Conservation (phyloP, 2,113 vertebrate genomes). For the Hepsetus odoe region DNA sequence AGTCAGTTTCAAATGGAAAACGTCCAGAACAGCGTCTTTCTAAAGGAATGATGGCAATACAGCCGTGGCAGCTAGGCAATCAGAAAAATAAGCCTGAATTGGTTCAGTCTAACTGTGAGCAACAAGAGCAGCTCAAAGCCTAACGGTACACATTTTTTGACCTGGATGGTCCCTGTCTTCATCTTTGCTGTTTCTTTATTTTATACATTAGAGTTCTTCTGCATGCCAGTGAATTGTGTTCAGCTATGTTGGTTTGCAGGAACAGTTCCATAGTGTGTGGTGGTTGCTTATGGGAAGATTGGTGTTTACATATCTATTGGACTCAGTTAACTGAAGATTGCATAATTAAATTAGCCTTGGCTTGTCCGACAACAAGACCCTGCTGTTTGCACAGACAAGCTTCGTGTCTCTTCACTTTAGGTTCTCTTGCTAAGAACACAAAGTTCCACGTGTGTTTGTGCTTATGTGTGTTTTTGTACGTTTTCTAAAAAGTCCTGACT, state of each 20-base stretch:
- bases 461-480: background rate
- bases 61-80: too few relatives aligned
- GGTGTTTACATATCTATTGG: conserved; percentile 27
- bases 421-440: too few relatives aligned
- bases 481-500: too few relatives aligned
- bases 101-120: too few relatives aligned
- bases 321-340: conserved; percentile 18
- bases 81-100: too few relatives aligned
- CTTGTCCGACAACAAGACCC: conserved; percentile 4
- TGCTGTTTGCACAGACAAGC: conserved; percentile 5
- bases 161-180: too few relatives aligned
- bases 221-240: too few relatives aligned
- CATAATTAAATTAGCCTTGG: conserved; percentile 24
- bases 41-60: too few relatives aligned
- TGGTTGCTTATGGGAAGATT: background rate
- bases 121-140: too few relatives aligned
- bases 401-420: conserved; percentile 3
- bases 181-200: background rate
- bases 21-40: too few relatives aligned
- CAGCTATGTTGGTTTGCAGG: background rate
- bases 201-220: background rate
- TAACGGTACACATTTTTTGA: too few relatives aligned
- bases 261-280: background rate
- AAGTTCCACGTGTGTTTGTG: conserved; percentile 4
- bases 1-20: too few relatives aligned